A percentile compares a stretch with the other conserved stretches of the same genome.
Conservation (phyloP, 37 sponge, comb jelly and placozoan genomes). For the Cladorhizidae sp. region DNA sequence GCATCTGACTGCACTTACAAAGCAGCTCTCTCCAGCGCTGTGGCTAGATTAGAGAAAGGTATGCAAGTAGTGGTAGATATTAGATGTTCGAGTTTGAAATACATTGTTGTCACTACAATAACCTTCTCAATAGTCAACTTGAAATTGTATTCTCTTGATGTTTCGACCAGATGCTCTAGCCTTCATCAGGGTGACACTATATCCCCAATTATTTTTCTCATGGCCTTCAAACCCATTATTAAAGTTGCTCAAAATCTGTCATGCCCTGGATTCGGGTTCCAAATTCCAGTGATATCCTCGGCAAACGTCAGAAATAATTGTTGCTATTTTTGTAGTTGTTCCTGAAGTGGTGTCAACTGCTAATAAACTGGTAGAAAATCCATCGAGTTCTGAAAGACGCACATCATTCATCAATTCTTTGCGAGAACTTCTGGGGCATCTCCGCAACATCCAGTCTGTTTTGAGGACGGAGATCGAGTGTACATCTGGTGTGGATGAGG, state of each 20-base stretch:
- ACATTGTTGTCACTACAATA: too few relatives aligned
- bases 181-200: too few relatives aligned
- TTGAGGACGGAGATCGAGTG: conserved; percentile 1
- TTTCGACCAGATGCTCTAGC: too few relatives aligned
- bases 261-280: too few relatives aligned
- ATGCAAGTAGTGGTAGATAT: too few relatives aligned
- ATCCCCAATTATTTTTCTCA: too few relatives aligned
- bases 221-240: too few relatives aligned
- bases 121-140: too few relatives aligned
- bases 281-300: too few relatives aligned
- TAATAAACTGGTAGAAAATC: conserved; percentile 12
- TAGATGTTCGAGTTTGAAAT: neutral
- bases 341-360: conserved; percentile 19
- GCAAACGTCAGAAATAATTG: too few relatives aligned
- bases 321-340: conserved; percentile 17
- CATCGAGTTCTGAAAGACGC: neutral
- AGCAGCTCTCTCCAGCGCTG: conserved; percentile 34
- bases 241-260: too few relatives aligned
- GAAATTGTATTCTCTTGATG: too few relatives aligned
- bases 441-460: conserved; percentile 31
- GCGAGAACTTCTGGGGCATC: conserved; percentile 27
- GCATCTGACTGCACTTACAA: conserved; percentile 49
- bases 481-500: neutral
- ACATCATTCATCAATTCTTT: conserved; percentile 20
- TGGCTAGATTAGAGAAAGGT: conserved; percentile 63